Percentiles rank a stretch among this genome's conserved stretches.
phyloP scores from a whole-genome alignment of 2,797 vertebrate species.

The Enteromius afrohamiltoni region DNA sequence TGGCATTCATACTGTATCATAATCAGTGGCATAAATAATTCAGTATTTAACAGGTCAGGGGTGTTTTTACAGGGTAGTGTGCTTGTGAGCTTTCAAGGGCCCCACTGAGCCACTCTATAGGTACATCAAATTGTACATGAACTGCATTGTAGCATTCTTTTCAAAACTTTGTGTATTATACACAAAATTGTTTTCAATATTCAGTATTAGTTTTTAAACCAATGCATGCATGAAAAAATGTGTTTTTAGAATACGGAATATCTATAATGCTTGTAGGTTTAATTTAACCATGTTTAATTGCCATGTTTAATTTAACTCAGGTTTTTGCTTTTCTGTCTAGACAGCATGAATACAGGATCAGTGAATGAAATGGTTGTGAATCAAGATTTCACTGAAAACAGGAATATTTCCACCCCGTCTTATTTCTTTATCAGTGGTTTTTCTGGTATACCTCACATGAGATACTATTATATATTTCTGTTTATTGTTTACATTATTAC shows the following conservation, averaged over 20 bases:
- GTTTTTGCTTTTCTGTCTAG: constrained; percentile 10
- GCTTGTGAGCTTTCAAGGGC: background rate
- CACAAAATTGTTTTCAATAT: background rate
- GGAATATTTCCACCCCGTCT: constrained; percentile 61
- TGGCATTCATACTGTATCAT: background rate
- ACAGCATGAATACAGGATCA: background rate
- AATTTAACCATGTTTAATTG: too few relatives aligned
- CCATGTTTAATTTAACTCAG: background rate
- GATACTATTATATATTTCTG: constrained; percentile 60
- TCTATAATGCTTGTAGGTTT: background rate
- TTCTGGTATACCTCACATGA: constrained; percentile 40
- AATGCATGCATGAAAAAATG: background rate
- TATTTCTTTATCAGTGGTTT: constrained; percentile 67
- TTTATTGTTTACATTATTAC: constrained; percentile 66
- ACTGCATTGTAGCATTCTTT: background rate
- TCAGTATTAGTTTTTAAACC: background rate
- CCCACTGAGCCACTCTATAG: background rate
- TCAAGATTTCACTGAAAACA: background rate
- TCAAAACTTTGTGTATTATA: background rate
- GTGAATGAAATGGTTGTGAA: background rate
- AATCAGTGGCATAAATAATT: background rate
- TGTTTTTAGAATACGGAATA: background rate
- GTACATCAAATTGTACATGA: background rate
- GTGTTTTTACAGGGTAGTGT: background rate
- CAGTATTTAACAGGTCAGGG: background rate